Evolutionary conservation across 53 echinoderm and acorn worm genomes (phyloP).

Genomic region (Glandiceps talaboti): DNA sequence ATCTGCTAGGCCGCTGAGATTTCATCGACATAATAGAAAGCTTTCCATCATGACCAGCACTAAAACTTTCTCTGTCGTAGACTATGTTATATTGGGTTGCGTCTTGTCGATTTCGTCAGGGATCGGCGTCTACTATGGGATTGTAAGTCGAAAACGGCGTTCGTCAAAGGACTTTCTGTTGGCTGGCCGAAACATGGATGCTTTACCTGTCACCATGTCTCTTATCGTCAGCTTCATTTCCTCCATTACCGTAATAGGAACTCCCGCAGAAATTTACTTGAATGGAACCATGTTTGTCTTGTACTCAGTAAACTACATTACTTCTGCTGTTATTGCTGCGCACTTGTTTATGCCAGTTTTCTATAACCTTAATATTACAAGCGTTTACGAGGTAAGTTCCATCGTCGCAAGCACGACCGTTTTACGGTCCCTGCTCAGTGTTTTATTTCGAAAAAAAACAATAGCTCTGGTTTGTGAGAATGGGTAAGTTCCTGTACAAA

Average conservation of each 20-base stretch:
- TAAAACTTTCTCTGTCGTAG: slow-evolving; percentile 42
- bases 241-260: slow-evolving; percentile 56
- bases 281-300: slow-evolving; percentile 58
- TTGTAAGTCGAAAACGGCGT: slow-evolving; percentile 45
- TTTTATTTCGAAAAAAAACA: too few species aligned
- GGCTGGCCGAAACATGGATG: slow-evolving; percentile 60
- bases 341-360: slow-evolving; percentile 31
- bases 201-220: slow-evolving; percentile 60
- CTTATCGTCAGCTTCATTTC: slow-evolving; percentile 62
- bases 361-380: slow-evolving; percentile 20
- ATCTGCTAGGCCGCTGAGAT: too few species aligned
- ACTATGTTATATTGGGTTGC: slow-evolving; percentile 53
- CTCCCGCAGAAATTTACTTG: slow-evolving; percentile 67
- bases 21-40: too few species aligned
- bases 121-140: slow-evolving; percentile 59
- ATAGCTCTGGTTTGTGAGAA: too few species aligned
- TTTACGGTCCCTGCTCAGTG: too few species aligned
- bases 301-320: slow-evolving; percentile 19
- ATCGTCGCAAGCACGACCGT: too few species aligned
- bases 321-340: slow-evolving; percentile 10
- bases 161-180: slow-evolving; percentile 60
- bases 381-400: slow-evolving; percentile 41
- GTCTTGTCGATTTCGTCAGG: slow-evolving; percentile 38
- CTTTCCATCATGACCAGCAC: too few species aligned
- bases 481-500: too few species aligned